phyloP scores from a whole-genome alignment of 2,888 invertebrate genomes.

The Clostera curtula region DNA sequence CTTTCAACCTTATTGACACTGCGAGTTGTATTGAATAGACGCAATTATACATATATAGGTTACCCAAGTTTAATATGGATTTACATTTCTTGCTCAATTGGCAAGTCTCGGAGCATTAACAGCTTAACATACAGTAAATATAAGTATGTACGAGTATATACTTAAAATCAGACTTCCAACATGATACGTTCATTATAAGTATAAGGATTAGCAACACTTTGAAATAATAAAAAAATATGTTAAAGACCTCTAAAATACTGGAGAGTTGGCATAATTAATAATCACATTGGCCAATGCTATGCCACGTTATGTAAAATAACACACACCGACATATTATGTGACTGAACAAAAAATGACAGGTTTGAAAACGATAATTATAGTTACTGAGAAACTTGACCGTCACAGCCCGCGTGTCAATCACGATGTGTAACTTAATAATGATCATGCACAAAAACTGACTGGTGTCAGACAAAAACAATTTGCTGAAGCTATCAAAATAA shows the following conservation, averaged over 20 bases:
- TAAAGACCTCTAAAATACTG: no score
- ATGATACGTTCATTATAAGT: no score
- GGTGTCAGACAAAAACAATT: slow-evolving; percentile 14
- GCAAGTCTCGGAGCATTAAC: no score
- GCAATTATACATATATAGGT: slow-evolving; percentile 13
- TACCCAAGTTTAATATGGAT: no score
- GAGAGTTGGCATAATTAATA: no score
- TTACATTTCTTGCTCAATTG: no score
- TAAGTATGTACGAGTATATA: no score
- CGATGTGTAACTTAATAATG: slow-evolving; percentile 31
- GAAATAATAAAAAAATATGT: no score
- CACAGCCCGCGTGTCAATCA: slow-evolving; percentile 28
- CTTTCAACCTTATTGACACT: slow-evolving; percentile 15
- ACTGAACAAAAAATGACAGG: slow-evolving; percentile 23
- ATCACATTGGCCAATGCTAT: slow-evolving; percentile 15
- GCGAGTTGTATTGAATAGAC: slow-evolving; percentile 5
- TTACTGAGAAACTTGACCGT: slow-evolving; percentile 23
- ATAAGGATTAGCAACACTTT: no score
- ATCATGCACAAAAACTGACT: slow-evolving; percentile 19
- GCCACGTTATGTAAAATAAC: slow-evolving; percentile 14
- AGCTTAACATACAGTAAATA: no score
- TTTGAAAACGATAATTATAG: slow-evolving; percentile 26
- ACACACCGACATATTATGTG: slow-evolving; percentile 18
- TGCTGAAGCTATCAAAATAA: slow-evolving; percentile 23
- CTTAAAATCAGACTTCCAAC: no score